Evolutionary conservation across 2,113 vertebrate genomes (phyloP).

Genomic region (Pungitius pungitius): DNA sequence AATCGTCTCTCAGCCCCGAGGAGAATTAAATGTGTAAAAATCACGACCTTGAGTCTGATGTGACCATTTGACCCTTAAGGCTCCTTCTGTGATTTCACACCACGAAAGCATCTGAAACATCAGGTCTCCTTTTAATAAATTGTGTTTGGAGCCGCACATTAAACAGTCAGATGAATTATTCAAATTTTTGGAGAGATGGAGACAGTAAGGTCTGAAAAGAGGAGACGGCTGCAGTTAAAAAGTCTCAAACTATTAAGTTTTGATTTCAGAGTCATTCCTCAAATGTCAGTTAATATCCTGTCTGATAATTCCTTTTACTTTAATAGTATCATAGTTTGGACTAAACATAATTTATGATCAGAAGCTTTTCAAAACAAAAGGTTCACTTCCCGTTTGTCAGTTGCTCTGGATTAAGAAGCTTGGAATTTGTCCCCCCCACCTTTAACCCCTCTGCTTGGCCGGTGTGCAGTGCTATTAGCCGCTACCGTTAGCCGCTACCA

Average conservation of each 20-base stretch:
- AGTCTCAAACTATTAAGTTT: too few relatives aligned
- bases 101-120: neutral
- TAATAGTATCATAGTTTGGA: too few relatives aligned
- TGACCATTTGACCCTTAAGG: neutral
- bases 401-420: neutral
- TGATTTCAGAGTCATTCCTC: too few relatives aligned
- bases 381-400: neutral
- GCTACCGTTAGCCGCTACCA: constrained; percentile 40
- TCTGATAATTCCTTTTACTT: too few relatives aligned
- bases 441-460: constrained; percentile 60
- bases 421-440: constrained; percentile 1
- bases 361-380: neutral
- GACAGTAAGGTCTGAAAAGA: too few relatives aligned
- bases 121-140: neutral
- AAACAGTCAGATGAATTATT: neutral
- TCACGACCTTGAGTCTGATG: neutral
- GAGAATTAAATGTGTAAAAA: constrained; percentile 6
- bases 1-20: neutral
- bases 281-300: too few relatives aligned
- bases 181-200: neutral
- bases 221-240: too few relatives aligned
- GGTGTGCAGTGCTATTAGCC: constrained; percentile 71
- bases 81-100: neutral
- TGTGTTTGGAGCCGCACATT: neutral
- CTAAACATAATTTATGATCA: neutral